Evolutionary conservation across 2,797 vertebrate genomes (phyloP).

Genomic region (Melanotaenia parkinsoni): DNA sequence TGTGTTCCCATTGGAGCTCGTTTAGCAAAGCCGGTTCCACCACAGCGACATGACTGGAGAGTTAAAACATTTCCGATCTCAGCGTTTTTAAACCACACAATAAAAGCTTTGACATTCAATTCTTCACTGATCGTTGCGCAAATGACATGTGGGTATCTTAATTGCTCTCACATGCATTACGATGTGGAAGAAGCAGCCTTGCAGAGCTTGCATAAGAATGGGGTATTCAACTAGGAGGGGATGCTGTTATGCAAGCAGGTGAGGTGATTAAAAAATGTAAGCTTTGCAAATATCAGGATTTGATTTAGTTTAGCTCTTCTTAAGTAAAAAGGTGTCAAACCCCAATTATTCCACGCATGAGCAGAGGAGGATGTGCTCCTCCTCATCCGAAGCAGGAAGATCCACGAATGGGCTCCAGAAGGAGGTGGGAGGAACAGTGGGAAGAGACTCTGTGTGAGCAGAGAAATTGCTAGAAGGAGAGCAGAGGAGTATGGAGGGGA

Average conservation of each 20-base stretch:
- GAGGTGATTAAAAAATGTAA: slow-evolving; percentile 10
- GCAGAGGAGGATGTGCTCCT: slow-evolving; percentile 38
- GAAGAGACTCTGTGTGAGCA: slow-evolving; percentile 34
- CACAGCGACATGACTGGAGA: slow-evolving; percentile 54
- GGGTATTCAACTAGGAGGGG: neutral
- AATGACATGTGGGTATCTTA: slow-evolving; percentile 46
- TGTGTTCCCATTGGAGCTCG: slow-evolving; percentile 21
- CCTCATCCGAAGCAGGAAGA: slow-evolving; percentile 61
- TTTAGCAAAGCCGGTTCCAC: slow-evolving; percentile 35
- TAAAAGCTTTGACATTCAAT: slow-evolving; percentile 47
- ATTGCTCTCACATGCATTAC: slow-evolving; percentile 40
- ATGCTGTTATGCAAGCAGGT: slow-evolving; percentile 2
- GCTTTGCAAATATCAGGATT: slow-evolving; percentile 11
- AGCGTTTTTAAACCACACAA: slow-evolving; percentile 57
- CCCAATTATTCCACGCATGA: slow-evolving; percentile 22
- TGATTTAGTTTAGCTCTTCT: slow-evolving; percentile 23
- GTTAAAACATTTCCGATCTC: slow-evolving; percentile 66
- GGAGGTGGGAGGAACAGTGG: slow-evolving; percentile 11
- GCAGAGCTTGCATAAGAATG: neutral
- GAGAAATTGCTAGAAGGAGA: slow-evolving; percentile 27
- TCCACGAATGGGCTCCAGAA: slow-evolving; percentile 31
- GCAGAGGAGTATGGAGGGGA: slow-evolving; percentile 22
- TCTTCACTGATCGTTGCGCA: slow-evolving; percentile 40
- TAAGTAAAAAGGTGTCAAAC: slow-evolving; percentile 30
- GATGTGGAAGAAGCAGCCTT: neutral